These are phyloP conservation scores for Apodemus speciosus DNA, from an alignment of 2,113 vertebrate species.

Conservation along the genomic window DNA sequence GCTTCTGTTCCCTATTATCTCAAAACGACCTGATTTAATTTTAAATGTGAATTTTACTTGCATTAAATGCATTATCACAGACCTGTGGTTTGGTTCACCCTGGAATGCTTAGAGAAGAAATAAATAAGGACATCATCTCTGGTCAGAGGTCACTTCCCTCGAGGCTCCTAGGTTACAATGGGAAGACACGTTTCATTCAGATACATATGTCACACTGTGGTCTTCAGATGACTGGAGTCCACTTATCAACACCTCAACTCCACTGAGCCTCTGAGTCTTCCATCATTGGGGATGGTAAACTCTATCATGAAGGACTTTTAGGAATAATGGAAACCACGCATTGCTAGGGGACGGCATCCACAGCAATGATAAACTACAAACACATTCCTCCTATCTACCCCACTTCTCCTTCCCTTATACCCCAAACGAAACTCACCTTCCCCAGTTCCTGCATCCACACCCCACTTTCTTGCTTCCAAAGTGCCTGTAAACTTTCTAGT, in stretches of 20 bases:
- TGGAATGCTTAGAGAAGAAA: no score
- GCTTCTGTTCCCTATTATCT: not conserved
- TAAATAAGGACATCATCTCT: accelerated
- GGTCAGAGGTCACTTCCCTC: no score
- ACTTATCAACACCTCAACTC: no score
- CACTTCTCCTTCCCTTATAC: accelerated
- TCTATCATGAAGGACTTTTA: accelerated
- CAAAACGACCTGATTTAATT: not conserved
- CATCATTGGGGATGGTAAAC: no score
- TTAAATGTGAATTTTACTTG: not conserved
- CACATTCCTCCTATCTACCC: accelerated
- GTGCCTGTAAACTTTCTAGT: accelerated
- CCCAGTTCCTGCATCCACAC: accelerated
- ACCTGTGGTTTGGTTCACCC: not conserved
- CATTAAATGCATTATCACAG: not conserved
- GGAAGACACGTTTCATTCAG: not conserved
- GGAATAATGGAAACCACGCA: accelerated
- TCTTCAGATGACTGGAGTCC: no score
- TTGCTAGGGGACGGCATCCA: accelerated
- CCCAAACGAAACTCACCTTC: not conserved
- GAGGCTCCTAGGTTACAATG: no score
- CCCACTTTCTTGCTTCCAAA: not conserved
- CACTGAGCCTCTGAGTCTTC: not conserved
- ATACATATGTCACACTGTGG: not conserved
- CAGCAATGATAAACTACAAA: accelerated